Base-by-base conservation (phyloP, 2,888 invertebrate species). In the Erannis defoliaria region DNA sequence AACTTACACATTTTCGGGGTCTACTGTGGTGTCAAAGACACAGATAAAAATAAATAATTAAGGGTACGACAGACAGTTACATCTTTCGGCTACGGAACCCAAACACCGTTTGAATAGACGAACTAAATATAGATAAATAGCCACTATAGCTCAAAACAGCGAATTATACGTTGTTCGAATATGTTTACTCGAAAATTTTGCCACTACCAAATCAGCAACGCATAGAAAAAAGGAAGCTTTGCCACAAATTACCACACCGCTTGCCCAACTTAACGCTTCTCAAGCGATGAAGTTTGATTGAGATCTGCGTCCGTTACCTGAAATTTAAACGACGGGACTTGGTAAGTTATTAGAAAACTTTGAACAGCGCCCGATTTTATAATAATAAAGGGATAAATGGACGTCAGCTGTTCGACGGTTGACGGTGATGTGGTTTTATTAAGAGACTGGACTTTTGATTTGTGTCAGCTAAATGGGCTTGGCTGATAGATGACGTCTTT, bases 251-350 rank as follows among this genome's bases (percentile, higher is more conserved):
- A 74, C 63, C 74, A 70, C 76, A 75, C 71, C 82, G 81, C 86
- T 85, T 79, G 77, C 66, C 73, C 70, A 84, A 85, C 76, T 85
- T 78, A 71, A 75, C 77, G 81, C 78, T 78, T 72, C 73, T 62
- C 64, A 74, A 78, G 75, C 75, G 80, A 69, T 74, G 75, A 89
- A 89, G 84, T 90, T 89, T 87, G 86, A 89, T 89, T 86, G 85
- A 84, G 85, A 85, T 82, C 81, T 77, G 76, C 70, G 76, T 77
- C 80, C 79, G 76, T 80, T 76, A 84, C 84, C 83, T 82, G 83
- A 78, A 87, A 85, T 86, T 85, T 85, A 82, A 88, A 86, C 82
- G 78, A 85, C n/a, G 79, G 76, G 70, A 71, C 74, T 74, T 71
- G 69, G 78, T 77, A 78, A 83, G 78, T 85, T 87, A 85, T 85